Conservation (phyloP, 2,113 vertebrate genomes). For the Andinoacara biseriatus region DNA sequence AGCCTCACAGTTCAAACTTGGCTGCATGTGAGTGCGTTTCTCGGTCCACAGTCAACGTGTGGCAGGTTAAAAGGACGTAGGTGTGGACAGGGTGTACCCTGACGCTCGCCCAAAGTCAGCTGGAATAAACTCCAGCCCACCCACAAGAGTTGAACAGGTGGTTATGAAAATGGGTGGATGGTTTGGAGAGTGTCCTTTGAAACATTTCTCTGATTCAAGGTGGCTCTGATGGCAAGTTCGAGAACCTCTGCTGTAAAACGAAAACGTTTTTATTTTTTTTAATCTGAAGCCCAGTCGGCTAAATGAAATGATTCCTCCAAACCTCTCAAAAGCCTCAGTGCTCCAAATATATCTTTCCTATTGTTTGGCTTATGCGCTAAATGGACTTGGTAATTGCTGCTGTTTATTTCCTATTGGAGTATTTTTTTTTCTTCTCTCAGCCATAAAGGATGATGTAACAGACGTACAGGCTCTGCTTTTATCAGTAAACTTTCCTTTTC, state of each 20-base stretch:
- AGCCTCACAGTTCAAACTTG: not conserved
- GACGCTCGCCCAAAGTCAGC: too few species aligned
- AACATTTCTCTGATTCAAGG: not conserved
- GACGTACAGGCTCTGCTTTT: not conserved
- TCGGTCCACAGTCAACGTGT: too few species aligned
- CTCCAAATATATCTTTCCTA: not conserved
- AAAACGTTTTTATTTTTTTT: not conserved
- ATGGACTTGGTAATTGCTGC: slow-evolving; percentile 9
- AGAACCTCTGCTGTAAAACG: not conserved
- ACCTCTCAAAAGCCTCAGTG: not conserved
- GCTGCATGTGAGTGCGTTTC: not conserved
- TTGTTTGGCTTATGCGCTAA: slow-evolving; percentile 8
- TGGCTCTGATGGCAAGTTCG: not conserved
- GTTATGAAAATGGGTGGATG: not conserved
- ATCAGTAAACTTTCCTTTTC: not conserved
- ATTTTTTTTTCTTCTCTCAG: slow-evolving; percentile 1
- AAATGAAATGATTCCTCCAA: not conserved
- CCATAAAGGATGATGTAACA: slow-evolving; percentile 9
- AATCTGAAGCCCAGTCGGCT: not conserved
- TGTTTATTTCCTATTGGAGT: slow-evolving; percentile 7
- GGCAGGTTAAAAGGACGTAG: not conserved
- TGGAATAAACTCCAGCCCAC: not conserved
- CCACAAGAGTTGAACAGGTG: not conserved
- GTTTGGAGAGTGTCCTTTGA: not conserved
- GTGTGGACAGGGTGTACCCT: not conserved